Evolutionary conservation across 2,113 vertebrate genomes (phyloP), one percentile per base, ranked within the genome.

Genomic region (Sebastes schlegelii): DNA sequence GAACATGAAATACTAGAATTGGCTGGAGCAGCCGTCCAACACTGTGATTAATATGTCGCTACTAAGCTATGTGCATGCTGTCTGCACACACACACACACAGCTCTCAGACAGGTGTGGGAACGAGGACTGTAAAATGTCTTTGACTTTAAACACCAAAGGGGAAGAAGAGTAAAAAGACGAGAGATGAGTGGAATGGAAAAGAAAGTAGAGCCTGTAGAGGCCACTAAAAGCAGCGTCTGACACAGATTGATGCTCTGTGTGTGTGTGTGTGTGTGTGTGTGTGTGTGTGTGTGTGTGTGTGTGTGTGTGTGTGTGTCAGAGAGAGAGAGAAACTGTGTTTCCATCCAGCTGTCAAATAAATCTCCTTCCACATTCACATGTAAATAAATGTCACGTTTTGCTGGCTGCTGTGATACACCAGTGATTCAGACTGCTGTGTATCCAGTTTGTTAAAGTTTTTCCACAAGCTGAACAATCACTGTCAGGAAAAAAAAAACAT

Each of bases 301-400:
- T 54, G 52, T 54, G 52, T 19, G 6, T 19, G 52, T 54, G 51
- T 52, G 51, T 52, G 51, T 8, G 51, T 19, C 26, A 52, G 51
- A 52, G 17, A 40, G 34, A 46, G 8, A 17, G 26, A 74, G 8
- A 49, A 2, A 6, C 4, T 1, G 34, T 40, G 70, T 82, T 60
- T 85, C 61, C 62, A 52, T 77, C 78, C 4, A 45, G 77, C 58
- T 2, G 23, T 48, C 26, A 54, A 70, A 81, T 61, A n/a, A 55
- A 26, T 70, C 8, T 34, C 14, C 34, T 4, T 65, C 49, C 49
- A 65, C 45, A 7, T 69, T 73, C 14, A 48, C 34, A 14, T 80
- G 58, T 68, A 82, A 79, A 82, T 73, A 54, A 14, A 23, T 21
- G 76, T 65, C 64, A 9, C 26, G 14, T 6, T 14, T 42, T 11